Percentiles rank a stretch among this genome's conserved stretches.
Conservation (phyloP, 2,797 vertebrate genomes). For the Aeoliscus strigatus region DNA sequence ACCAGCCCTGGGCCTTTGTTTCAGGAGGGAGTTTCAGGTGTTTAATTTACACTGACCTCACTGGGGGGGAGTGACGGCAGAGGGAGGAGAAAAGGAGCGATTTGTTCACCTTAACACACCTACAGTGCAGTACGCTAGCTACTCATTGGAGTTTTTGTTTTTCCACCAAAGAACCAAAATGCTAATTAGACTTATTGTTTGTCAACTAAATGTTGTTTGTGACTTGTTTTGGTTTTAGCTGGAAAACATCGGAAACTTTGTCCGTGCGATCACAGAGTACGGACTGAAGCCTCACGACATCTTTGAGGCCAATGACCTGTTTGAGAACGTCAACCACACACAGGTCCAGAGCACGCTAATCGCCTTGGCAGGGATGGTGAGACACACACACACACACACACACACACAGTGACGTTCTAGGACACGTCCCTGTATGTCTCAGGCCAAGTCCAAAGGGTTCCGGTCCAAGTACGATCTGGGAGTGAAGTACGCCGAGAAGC, state of each 20-base stretch:
- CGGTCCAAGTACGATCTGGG: slow-evolving; percentile 81
- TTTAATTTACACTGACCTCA: no score
- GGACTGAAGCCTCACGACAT: slow-evolving; percentile 88
- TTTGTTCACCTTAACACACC: no score
- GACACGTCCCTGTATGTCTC: not conserved
- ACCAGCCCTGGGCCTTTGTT: no score
- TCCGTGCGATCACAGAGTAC: slow-evolving; percentile 85
- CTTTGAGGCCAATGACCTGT: slow-evolving; percentile 96
- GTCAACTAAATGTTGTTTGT: no score
- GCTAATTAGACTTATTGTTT: no score
- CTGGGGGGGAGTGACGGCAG: no score
- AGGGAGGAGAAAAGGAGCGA: no score
- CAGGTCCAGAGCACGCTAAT: slow-evolving; percentile 92
- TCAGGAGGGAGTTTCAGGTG: no score
- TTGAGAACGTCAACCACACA: slow-evolving; percentile 92
- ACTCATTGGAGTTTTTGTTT: no score
- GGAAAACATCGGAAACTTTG: slow-evolving; percentile 95
- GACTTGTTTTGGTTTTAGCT: no score
- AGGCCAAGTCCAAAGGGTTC: slow-evolving; percentile 92
- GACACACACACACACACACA: slow-evolving; percentile 13
- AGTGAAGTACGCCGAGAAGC: slow-evolving; percentile 89
- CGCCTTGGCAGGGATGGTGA: slow-evolving; percentile 89
- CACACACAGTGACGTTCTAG: not conserved
- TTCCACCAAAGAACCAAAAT: no score
- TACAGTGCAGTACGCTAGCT: no score